Evolutionary conservation across 2,888 invertebrate species (phyloP).

Genomic region (Frankliniella fusca): DNA sequence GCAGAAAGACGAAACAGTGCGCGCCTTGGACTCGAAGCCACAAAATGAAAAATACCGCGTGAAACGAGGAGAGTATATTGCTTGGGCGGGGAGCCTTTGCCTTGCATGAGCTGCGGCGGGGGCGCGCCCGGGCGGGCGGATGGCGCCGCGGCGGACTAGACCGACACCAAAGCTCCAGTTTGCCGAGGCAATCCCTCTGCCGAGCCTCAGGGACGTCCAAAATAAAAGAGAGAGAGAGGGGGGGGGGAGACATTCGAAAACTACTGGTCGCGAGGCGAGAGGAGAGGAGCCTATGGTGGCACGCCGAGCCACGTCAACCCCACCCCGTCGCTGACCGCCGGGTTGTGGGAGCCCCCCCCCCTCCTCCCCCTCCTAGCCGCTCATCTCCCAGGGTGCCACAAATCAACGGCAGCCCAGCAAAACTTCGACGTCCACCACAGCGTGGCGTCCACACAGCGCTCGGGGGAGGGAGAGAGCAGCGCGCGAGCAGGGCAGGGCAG

Average conservation of each 20-base stretch:
- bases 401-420: constrained; percentile 5
- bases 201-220: no score
- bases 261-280: not conserved
- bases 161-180: no score
- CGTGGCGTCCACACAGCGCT: not conserved
- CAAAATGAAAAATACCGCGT: not conserved
- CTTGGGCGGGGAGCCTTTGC: not conserved
- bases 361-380: not conserved
- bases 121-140: no score
- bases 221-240: not conserved
- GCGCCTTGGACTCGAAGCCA: not conserved
- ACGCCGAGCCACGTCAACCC: no score
- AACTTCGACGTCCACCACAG: constrained; percentile 14
- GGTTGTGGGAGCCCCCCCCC: not conserved
- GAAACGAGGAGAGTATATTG: no score
- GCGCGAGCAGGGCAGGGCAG: not conserved
- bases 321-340: not conserved
- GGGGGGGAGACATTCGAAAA: not conserved
- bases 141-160: no score
- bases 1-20: no score
- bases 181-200: no score
- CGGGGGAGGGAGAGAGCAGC: not conserved
- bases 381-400: constrained; percentile 16
- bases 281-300: no score
- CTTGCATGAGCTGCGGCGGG: not conserved